Percentiles rank a stretch among this genome's conserved stretches.
Conservation (phyloP, 1,140 invertebrate species). For the Drosophila nigrodunni region DNA sequence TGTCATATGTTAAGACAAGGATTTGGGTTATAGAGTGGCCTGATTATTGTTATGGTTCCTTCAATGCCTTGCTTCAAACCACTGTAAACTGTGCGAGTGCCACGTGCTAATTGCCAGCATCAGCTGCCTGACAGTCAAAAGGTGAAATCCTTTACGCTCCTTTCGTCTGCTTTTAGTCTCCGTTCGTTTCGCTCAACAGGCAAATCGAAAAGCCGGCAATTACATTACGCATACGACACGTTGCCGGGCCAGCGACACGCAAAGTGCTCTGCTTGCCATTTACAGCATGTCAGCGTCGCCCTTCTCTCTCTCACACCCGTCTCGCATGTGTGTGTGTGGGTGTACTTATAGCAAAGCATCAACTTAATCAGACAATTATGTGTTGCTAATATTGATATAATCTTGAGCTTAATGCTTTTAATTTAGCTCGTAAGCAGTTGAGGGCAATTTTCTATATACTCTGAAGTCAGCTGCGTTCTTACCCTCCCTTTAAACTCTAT, state of each 20-base stretch:
- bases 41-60: not conserved
- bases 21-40: constrained; percentile 6
- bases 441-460: constrained; percentile 30
- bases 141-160: constrained; percentile 28
- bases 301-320: not conserved
- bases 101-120: constrained; percentile 69
- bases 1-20: constrained; percentile 5
- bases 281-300: not conserved
- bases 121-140: constrained; percentile 18
- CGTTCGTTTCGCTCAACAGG: constrained; percentile 21
- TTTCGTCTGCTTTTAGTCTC: not conserved
- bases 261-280: constrained; percentile 10
- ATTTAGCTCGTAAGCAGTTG: constrained; percentile 58
- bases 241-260: constrained; percentile 39
- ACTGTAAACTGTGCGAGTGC: constrained; percentile 10
- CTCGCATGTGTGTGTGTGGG: too few species aligned
- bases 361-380: constrained; percentile 79
- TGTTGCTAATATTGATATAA: constrained; percentile 72
- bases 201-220: constrained; percentile 58
- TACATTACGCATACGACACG: constrained; percentile 68
- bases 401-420: constrained; percentile 72
- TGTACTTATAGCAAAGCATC: constrained; percentile 26
- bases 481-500: not conserved
- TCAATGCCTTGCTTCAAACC: not conserved
- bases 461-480: constrained; percentile 4